Evolutionary conservation across 2,888 invertebrate genomes (phyloP).

Genomic region (Tiliacea aurago): DNA sequence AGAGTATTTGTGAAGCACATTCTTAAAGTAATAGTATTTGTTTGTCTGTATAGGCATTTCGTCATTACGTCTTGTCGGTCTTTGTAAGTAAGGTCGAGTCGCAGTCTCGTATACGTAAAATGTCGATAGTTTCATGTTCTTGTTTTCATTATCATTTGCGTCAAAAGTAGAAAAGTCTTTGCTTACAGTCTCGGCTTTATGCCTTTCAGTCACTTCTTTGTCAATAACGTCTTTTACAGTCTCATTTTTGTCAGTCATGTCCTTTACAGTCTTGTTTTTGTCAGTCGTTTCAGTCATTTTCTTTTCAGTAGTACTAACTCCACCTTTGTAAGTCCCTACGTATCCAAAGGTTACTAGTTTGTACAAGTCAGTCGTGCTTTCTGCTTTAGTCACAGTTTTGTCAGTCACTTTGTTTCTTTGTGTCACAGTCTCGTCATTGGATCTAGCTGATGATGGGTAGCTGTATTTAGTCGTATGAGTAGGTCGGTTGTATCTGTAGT

Average conservation of each 20-base stretch:
- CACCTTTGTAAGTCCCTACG: slow-evolving; percentile 86
- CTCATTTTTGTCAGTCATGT: slow-evolving; percentile 44
- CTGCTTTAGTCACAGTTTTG: slow-evolving; percentile 63
- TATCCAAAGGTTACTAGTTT: slow-evolving; percentile 89
- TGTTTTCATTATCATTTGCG: slow-evolving; percentile 65
- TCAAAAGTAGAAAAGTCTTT: slow-evolving; percentile 83
- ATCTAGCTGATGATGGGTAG: slow-evolving; percentile 82
- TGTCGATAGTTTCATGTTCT: slow-evolving; percentile 81
- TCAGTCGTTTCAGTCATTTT: slow-evolving; percentile 45
- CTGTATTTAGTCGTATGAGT: slow-evolving; percentile 73
- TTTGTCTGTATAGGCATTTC: slow-evolving; percentile 71
- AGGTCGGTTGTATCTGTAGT: slow-evolving; percentile 78
- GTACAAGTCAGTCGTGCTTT: slow-evolving; percentile 81
- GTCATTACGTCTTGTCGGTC: slow-evolving; percentile 85
- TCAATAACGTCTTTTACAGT: slow-evolving; percentile 50
- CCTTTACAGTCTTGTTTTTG: slow-evolving; percentile 39
- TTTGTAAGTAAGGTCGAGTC: slow-evolving; percentile 82
- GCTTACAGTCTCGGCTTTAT: slow-evolving; percentile 74
- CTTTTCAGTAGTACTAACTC: slow-evolving; percentile 61
- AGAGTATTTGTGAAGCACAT: slow-evolving; percentile 85
- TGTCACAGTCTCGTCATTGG: slow-evolving; percentile 77
- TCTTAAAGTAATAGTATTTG: slow-evolving; percentile 86
- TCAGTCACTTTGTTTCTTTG: slow-evolving; percentile 56
- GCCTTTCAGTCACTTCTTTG: slow-evolving; percentile 57
- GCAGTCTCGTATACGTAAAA: slow-evolving; percentile 85